Conservation (phyloP, 2,888 invertebrate species). For the Habrosyne pyritoides region DNA sequence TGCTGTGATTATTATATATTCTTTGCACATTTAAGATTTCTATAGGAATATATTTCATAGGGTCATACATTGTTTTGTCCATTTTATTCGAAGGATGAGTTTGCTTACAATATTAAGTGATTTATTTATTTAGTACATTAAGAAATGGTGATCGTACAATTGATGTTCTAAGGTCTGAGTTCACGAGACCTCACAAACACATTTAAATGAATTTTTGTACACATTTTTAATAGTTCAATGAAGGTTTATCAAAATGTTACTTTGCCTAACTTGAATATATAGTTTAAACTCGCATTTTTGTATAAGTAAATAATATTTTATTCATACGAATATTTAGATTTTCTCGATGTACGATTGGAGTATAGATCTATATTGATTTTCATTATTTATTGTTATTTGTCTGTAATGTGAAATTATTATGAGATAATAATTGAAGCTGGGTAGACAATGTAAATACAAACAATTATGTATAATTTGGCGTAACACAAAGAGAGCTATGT, state of each 20-base stretch:
- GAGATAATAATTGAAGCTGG: slow-evolving; percentile 6
- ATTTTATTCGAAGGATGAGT: slow-evolving; percentile 46
- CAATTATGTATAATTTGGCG: slow-evolving; percentile 32
- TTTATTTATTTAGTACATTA: slow-evolving; percentile 63
- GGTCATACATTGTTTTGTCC: slow-evolving; percentile 15
- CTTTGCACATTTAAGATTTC: slow-evolving; percentile 1
- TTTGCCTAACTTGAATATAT: neutral
- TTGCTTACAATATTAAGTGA: slow-evolving; percentile 37
- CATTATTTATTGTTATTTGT: slow-evolving; percentile 5
- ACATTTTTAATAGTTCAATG: neutral
- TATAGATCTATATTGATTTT: slow-evolving; percentile 18
- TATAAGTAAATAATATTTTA: neutral
- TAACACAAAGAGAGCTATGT: slow-evolving; percentile 24
- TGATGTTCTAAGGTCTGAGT: slow-evolving; percentile 25
- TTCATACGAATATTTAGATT: neutral
- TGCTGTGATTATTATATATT: slow-evolving; percentile 6
- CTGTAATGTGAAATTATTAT: neutral
- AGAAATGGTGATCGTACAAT: slow-evolving; percentile 41
- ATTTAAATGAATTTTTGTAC: neutral
- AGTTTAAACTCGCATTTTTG: neutral
- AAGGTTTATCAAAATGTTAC: neutral
- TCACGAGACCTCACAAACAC: neutral
- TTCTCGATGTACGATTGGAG: slow-evolving; percentile 11
- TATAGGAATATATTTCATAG: slow-evolving; percentile 8
- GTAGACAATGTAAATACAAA: slow-evolving; percentile 37